These are phyloP conservation scores for Oriolus oriolus DNA, from an alignment of 2,113 vertebrate species.

Conservation along the genomic window DNA sequence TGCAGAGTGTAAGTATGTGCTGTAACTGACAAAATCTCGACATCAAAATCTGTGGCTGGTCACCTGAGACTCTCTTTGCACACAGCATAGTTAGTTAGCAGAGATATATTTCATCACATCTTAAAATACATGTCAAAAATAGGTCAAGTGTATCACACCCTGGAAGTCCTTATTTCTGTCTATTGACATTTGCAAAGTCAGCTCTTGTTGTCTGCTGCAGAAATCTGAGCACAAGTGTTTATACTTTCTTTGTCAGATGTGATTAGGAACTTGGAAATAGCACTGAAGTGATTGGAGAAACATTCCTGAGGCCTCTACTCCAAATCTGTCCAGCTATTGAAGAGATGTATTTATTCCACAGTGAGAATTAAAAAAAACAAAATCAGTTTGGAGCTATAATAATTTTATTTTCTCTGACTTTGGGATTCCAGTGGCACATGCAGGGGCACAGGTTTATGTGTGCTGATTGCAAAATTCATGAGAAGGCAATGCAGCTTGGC, in stretches of 20 bases:
- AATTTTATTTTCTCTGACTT: neutral
- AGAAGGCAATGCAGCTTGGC: neutral
- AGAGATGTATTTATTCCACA: neutral
- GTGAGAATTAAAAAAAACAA: neutral
- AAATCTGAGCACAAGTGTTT: neutral
- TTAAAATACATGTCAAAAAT: neutral
- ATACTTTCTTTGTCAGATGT: neutral
- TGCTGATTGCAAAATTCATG: neutral
- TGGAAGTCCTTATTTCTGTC: slow-evolving; percentile 7
- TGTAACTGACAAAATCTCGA: neutral
- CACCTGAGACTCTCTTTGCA: neutral
- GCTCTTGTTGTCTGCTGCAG: neutral
- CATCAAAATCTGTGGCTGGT: neutral
- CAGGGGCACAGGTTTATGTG: neutral
- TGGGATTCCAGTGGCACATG: neutral
- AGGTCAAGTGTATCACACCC: neutral
- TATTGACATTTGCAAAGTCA: neutral
- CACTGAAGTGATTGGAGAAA: neutral
- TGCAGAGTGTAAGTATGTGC: neutral
- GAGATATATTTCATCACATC: neutral
- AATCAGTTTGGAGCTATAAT: neutral
- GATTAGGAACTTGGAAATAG: neutral
- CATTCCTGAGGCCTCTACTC: neutral
- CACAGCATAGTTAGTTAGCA: neutral
- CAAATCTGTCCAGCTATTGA: neutral